Evolutionary conservation across 37 sponge, comb jelly and placozoan genomes (phyloP).

Genomic region (Eunapius fragilis): DNA sequence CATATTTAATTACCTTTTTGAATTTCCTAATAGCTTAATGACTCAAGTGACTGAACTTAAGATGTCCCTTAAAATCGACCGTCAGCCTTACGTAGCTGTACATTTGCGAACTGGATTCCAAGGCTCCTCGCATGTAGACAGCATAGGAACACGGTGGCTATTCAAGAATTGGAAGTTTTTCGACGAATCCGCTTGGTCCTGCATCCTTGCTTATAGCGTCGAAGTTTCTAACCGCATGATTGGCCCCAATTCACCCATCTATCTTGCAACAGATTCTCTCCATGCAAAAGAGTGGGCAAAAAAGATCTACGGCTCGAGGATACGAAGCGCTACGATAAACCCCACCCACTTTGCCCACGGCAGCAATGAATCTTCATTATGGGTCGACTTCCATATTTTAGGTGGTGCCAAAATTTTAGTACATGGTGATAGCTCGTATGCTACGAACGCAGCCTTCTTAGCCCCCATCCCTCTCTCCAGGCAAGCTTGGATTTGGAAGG

Average conservation of each 20-base stretch:
- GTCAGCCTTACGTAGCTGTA: conserved; percentile 7
- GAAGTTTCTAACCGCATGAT: neutral
- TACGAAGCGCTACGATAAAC: neutral
- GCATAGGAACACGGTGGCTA: neutral
- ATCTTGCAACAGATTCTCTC: conserved; percentile 39
- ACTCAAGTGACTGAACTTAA: neutral
- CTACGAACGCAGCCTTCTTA: conserved; percentile 18
- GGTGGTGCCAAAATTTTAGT: conserved; percentile 9
- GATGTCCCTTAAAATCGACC: conserved; percentile 2
- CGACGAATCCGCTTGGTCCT: neutral
- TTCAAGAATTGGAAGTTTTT: conserved; percentile 14
- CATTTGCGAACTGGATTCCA: conserved; percentile 55
- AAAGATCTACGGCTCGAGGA: neutral
- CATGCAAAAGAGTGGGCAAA: conserved; percentile 15
- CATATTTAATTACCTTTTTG: conserved; percentile 36
- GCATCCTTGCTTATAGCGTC: conserved; percentile 2
- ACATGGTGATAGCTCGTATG: conserved; percentile 25
- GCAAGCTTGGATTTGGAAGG: conserved; percentile 14
- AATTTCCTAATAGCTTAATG: conserved; percentile 3
- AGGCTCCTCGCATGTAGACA: neutral
- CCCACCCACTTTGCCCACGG: neutral
- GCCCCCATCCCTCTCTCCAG: conserved; percentile 5
- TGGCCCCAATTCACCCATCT: neutral
- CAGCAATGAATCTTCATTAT: neutral
- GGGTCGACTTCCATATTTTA: conserved; percentile 15